Evolutionary conservation across 1,140 invertebrate species (phyloP).

Genomic region (Panulirus ornatus): DNA sequence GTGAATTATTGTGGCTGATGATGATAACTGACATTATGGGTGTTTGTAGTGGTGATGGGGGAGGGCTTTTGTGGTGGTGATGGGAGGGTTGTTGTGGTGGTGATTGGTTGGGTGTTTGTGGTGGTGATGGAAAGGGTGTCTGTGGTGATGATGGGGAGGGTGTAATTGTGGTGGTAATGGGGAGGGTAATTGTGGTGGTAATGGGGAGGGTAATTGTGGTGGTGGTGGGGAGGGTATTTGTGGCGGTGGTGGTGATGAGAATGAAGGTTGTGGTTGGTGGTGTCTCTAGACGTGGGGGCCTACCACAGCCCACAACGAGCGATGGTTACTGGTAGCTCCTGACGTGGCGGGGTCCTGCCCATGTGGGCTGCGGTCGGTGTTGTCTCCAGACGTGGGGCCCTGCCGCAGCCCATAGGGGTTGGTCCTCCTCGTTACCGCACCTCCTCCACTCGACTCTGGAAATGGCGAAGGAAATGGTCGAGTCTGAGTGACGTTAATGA

Average conservation of each 20-base stretch:
- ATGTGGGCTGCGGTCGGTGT: too few species aligned
- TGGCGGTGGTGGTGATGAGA: neutral
- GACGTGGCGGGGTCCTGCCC: too few species aligned
- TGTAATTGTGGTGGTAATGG: neutral
- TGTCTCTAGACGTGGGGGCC: neutral
- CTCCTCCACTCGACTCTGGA: too few species aligned
- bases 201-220: neutral
- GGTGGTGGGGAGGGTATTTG: neutral
- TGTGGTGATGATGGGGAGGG: neutral
- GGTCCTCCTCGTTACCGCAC: neutral
- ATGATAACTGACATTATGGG: too few species aligned
- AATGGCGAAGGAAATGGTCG: neutral
- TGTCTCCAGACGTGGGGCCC: too few species aligned
- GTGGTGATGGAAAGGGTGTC: neutral
- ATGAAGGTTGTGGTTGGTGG: neutral
- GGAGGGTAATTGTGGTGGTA: neutral
- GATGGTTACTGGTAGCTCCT: too few species aligned
- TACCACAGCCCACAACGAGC: too few species aligned
- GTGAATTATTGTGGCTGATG: too few species aligned
- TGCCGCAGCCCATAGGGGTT: neutral
- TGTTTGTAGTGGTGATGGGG: too few species aligned
- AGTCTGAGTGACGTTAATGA: constrained; percentile 9
- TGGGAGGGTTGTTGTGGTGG: neutral
- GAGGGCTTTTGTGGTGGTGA: neutral
- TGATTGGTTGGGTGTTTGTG: neutral